Evolutionary conservation across 2,113 vertebrate genomes (phyloP), one percentile per base, ranked within the genome.

Genomic region (Nothoprocta perdicaria): DNA sequence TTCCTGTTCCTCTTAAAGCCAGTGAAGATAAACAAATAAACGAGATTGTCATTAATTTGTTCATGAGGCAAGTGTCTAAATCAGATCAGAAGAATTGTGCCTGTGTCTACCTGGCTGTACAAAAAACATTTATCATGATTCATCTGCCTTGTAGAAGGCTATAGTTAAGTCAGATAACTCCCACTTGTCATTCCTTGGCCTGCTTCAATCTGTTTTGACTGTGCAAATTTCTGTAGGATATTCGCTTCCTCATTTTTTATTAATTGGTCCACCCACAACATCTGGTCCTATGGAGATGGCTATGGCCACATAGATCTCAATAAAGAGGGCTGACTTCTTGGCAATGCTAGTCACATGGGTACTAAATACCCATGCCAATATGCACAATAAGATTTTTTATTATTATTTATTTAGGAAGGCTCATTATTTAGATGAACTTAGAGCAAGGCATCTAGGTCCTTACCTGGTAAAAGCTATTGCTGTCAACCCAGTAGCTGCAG

Each of bases 291-390:
- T 27, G 24, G 11, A 35, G n/a, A 38, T 69, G 46, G 11, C n/a
- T 35, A 15, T 50, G 65, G 45, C 41, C 26, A 22, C 0, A 2
- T 2, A 31, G 60, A 73, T 63, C 35, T 19, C 3, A 2, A 1
- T 2, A 17, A 15, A 0, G 2, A 11, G 29, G 21, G 45, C 1
- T 27, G 24, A 2, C 2, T 62, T 76, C 40, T 74, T 61, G 33
- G 27, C 43, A 18, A 5, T 6, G 2, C 4, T 26, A 0, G 40
- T 48, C 35, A 9, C 46, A 11, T 19, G 26, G 13, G 26, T 2
- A 5, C 65, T 61, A 58, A 33, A n/a, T 48, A 24, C 41, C 45
- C 31, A 41, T 9, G 38, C 41, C 23, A 80, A 79, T 76, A 11
- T 12, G 31, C 65, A 69, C 16, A 45, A 10, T 10, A 4, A 66